These are phyloP conservation scores for Petrophora chlorosata DNA, from an alignment of 2,888 invertebrate genomes.

Conservation along the genomic window DNA sequence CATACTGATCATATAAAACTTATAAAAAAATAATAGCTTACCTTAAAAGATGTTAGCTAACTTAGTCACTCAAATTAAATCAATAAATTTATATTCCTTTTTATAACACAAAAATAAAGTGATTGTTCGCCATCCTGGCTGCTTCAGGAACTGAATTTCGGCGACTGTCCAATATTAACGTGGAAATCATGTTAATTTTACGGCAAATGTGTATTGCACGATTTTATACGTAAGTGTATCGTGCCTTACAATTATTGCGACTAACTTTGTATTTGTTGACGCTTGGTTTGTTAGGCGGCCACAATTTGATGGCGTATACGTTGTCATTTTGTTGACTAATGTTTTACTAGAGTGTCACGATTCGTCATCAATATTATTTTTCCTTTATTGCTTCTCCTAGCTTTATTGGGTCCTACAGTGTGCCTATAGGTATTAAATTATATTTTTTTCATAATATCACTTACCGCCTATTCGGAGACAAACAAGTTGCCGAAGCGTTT, in stretches of 20 bases:
- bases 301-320: neutral
- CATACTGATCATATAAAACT: too few relatives aligned
- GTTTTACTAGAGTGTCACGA: too few relatives aligned
- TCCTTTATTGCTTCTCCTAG: too few relatives aligned
- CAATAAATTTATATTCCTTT: neutral
- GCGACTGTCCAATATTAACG: slow-evolving; percentile 41
- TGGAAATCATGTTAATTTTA: slow-evolving; percentile 55
- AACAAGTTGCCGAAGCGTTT: too few relatives aligned
- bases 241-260: slow-evolving; percentile 26
- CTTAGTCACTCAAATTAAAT: neutral
- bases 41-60: slow-evolving; percentile 9
- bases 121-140: slow-evolving; percentile 15
- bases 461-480: too few relatives aligned
- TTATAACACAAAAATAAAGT: slow-evolving; percentile 11
- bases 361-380: too few relatives aligned
- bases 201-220: slow-evolving; percentile 67
- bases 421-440: too few relatives aligned
- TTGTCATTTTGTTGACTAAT: too few relatives aligned
- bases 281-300: neutral
- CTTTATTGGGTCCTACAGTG: too few relatives aligned
- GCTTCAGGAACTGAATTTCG: slow-evolving; percentile 49
- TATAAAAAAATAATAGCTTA: slow-evolving; percentile 12
- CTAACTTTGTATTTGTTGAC: neutral
- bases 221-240: slow-evolving; percentile 43
- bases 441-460: too few relatives aligned